Evolutionary conservation across 1,140 invertebrate genomes (phyloP).

Genomic region (Bombyx mori): DNA sequence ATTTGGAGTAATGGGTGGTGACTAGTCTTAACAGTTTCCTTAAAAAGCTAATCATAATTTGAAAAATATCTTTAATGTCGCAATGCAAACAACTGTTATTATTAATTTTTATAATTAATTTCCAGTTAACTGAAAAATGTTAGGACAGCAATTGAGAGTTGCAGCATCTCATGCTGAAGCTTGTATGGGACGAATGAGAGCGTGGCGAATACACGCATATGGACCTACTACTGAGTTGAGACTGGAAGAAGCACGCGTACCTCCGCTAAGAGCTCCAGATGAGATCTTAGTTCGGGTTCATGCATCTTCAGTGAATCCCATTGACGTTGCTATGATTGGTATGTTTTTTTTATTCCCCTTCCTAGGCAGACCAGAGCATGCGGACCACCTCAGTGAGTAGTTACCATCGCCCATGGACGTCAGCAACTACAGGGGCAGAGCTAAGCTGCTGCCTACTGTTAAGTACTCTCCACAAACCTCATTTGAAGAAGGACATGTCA

Average conservation of each 20-base stretch:
- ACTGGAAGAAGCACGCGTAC: conserved; percentile 74
- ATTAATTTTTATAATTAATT: too few relatives aligned
- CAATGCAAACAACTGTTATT: too few relatives aligned
- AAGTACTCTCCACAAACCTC: too few relatives aligned
- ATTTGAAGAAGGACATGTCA: too few relatives aligned
- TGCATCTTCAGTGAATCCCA: conserved; percentile 91
- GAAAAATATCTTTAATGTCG: too few relatives aligned
- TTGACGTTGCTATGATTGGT: conserved; percentile 91
- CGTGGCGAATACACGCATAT: conserved; percentile 86
- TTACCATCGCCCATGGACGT: conserved; percentile 15
- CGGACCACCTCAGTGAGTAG: not conserved
- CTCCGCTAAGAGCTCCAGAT: conserved; percentile 77
- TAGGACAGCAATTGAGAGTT: too few relatives aligned
- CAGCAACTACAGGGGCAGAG: too few relatives aligned
- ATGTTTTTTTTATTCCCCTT: conserved; percentile 17
- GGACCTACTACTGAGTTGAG: conserved; percentile 78
- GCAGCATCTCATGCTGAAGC: conserved; percentile 36
- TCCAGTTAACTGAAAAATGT: too few relatives aligned
- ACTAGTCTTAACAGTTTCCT: too few relatives aligned
- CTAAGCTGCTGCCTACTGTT: too few relatives aligned
- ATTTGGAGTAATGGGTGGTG: too few relatives aligned
- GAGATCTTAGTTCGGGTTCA: conserved; percentile 86
- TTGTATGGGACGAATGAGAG: conserved; percentile 71
- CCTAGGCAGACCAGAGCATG: not conserved
- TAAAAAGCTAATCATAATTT: too few relatives aligned